Conservation (phyloP, 2,113 vertebrate species). For the Neotragus pygmaeus region DNA sequence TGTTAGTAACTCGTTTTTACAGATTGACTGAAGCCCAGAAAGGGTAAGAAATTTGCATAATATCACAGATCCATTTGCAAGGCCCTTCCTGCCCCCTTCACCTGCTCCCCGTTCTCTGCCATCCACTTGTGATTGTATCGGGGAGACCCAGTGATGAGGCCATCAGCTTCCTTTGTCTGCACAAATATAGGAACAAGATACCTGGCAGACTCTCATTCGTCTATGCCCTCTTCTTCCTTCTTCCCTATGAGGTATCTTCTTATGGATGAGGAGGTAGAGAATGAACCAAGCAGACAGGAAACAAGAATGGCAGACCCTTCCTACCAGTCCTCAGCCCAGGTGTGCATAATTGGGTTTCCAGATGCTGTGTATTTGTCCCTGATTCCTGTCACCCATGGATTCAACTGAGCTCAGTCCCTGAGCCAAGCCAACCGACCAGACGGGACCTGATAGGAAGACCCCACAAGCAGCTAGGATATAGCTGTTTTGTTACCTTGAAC, state of each 20-base stretch:
- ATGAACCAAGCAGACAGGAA: neutral
- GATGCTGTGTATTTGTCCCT: neutral
- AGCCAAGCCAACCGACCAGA: neutral
- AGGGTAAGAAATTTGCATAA: slow-evolving; percentile 57
- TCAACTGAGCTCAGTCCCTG: neutral
- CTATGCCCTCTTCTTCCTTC: neutral
- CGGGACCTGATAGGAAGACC: neutral
- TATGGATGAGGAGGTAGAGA: neutral
- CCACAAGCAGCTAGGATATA: neutral
- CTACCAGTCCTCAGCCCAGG: neutral
- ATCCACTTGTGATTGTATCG: neutral
- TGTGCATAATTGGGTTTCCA: neutral
- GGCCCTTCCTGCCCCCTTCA: neutral
- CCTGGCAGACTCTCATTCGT: neutral
- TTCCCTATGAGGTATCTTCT: neutral
- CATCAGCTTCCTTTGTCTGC: neutral
- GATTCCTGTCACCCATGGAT: neutral
- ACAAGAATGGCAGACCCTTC: neutral
- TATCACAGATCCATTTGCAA: slow-evolving; percentile 50
- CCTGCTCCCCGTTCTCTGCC: neutral
- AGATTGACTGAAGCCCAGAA: slow-evolving; percentile 38
- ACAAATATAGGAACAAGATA: neutral
- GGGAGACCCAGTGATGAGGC: neutral
- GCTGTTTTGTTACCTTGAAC: neutral
- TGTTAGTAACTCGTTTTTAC: slow-evolving; percentile 19